These are phyloP conservation scores for Lanius ludovicianus DNA, from an alignment of 2,113 vertebrate species.

Conservation along the genomic window DNA sequence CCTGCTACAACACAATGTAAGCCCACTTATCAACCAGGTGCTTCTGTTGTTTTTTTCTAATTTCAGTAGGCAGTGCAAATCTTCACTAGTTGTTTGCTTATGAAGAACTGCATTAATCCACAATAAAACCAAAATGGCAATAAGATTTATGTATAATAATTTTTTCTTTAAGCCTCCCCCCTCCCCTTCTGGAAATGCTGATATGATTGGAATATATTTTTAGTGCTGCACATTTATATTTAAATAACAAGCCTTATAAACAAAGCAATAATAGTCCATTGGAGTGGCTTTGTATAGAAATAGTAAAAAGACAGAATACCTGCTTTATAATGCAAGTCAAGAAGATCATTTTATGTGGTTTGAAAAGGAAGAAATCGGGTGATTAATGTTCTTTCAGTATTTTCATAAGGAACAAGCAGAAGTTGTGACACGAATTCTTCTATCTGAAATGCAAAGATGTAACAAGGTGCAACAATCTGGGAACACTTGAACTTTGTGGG, in stretches of 20 bases:
- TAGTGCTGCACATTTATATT: not conserved
- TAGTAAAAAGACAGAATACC: not conserved
- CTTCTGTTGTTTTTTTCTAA: not conserved
- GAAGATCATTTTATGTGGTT: not conserved
- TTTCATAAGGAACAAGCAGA: slow-evolving; percentile 2
- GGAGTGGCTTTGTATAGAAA: not conserved
- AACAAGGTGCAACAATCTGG: not conserved
- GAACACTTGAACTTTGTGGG: not conserved
- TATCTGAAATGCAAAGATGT: not conserved
- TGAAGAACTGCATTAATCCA: not conserved
- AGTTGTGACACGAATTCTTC: not conserved
- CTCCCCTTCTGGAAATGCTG: not conserved
- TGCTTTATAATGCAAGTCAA: not conserved
- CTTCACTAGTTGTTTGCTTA: not conserved
- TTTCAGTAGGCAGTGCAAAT: not conserved
- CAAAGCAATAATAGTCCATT: not conserved
- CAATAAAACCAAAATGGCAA: not conserved
- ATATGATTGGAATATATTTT: not conserved
- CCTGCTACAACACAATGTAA: not conserved
- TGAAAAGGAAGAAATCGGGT: not conserved
- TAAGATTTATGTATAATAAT: not conserved
- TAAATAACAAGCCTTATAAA: not conserved
- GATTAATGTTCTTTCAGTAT: not conserved
- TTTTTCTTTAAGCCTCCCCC: not conserved
- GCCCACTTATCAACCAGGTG: not conserved